Conservation (phyloP, 2,113 vertebrate species). For the Osmerus mordax region DNA sequence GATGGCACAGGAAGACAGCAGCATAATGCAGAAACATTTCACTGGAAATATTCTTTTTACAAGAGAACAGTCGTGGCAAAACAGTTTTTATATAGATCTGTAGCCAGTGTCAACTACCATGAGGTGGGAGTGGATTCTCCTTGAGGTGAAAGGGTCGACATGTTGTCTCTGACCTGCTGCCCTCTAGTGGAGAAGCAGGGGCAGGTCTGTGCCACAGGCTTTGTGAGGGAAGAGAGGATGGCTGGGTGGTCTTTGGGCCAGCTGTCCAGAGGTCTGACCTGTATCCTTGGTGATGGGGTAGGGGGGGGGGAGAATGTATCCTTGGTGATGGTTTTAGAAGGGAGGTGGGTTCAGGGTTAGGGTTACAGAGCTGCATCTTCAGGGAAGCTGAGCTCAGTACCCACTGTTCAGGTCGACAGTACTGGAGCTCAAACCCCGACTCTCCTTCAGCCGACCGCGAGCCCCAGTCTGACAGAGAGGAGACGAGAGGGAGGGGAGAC, state of each 20-base stretch:
- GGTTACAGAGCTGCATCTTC: background rate
- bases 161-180: too few relatives aligned
- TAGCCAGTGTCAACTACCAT: too few relatives aligned
- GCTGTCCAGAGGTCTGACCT: too few relatives aligned
- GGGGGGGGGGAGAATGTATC: background rate
- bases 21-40: background rate
- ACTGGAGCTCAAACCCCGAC: slow-evolving; percentile 77
- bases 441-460: slow-evolving; percentile 54
- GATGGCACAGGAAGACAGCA: slow-evolving; percentile 49
- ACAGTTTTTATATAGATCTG: too few relatives aligned
- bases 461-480: slow-evolving; percentile 46
- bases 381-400: slow-evolving; percentile 49
- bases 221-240: too few relatives aligned
- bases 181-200: too few relatives aligned
- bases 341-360: background rate
- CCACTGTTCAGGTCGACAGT: slow-evolving; percentile 69
- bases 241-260: too few relatives aligned
- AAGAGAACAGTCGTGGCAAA: too few relatives aligned
- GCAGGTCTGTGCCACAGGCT: too few relatives aligned
- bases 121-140: too few relatives aligned
- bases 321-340: slow-evolving; percentile 12
- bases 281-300: background rate
- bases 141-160: too few relatives aligned
- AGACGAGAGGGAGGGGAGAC: background rate
- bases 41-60: too few relatives aligned